These are phyloP conservation scores for Drosophila emarginata DNA, from an alignment of 2,888 invertebrate species.

Conservation along the genomic window DNA sequence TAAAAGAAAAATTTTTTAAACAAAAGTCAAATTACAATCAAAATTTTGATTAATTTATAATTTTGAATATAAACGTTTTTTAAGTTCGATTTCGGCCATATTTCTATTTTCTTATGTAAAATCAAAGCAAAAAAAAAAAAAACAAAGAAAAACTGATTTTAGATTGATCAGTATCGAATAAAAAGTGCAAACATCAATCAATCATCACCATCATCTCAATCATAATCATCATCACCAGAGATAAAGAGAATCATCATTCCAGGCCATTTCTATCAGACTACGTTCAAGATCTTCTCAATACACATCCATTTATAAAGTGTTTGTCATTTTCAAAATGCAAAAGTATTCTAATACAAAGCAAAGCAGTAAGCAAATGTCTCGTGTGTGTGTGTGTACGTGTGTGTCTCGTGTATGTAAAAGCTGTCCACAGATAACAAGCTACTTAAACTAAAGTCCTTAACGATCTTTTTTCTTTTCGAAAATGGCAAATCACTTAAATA, in stretches of 20 bases:
- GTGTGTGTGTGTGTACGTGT: too few relatives aligned
- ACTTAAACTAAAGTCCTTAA: background rate
- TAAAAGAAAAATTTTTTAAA: conserved; percentile 9
- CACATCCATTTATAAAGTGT: too few relatives aligned
- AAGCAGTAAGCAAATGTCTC: too few relatives aligned
- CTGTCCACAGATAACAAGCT: too few relatives aligned
- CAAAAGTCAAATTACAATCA: conserved; percentile 28
- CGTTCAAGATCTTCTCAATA: too few relatives aligned
- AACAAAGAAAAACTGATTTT: conserved; percentile 78
- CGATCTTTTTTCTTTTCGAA: background rate
- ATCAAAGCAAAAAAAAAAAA: conserved; percentile 18
- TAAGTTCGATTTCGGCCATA: conserved; percentile 57
- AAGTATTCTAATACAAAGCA: too few relatives aligned
- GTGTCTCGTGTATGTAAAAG: too few relatives aligned
- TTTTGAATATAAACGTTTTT: conserved; percentile 25
- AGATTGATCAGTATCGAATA: conserved; percentile 83
- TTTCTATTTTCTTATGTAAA: conserved; percentile 7
- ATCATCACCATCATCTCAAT: conserved; percentile 26
- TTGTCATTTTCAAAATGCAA: too few relatives aligned
- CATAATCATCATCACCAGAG: conserved; percentile 17
- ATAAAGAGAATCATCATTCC: background rate
- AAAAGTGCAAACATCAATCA: conserved; percentile 30
- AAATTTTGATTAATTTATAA: conserved; percentile 33
- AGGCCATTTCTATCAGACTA: too few relatives aligned
- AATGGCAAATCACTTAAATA: background rate